phyloP scores from a whole-genome alignment of 1,140 invertebrate genomes.

The Zelostemma sp. region DNA sequence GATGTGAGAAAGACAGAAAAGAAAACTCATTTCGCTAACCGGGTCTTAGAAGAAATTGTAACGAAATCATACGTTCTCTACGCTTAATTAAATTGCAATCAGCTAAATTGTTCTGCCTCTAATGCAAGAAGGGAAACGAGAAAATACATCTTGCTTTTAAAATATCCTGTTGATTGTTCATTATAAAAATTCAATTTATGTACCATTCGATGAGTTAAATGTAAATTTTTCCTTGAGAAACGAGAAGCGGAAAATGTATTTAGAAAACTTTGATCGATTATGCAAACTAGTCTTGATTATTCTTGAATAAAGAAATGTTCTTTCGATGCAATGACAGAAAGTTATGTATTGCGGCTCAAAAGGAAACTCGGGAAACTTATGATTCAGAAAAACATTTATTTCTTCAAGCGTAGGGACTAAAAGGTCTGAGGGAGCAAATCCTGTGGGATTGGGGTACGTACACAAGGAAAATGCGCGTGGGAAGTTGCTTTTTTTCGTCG shows the following conservation, averaged over 20 bases:
- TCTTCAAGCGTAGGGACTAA: conserved; percentile 22
- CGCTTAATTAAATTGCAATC: conserved; percentile 46
- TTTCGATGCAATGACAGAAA: too few species aligned
- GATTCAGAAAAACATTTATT: conserved; percentile 29
- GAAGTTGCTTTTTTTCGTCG: conserved; percentile 31
- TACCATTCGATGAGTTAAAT: too few species aligned
- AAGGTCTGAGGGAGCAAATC: conserved; percentile 22
- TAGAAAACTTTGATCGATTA: too few species aligned
- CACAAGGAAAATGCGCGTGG: conserved; percentile 2
- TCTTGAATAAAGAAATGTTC: too few species aligned
- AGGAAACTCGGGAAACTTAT: conserved; percentile 7
- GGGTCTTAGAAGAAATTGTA: conserved; percentile 39
- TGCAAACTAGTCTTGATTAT: too few species aligned
- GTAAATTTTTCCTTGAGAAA: too few species aligned
- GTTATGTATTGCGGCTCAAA: too few species aligned
- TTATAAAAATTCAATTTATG: too few species aligned
- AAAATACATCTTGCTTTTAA: conserved; percentile 13
- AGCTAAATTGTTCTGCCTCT: conserved; percentile 24
- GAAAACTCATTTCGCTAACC: conserved; percentile 35
- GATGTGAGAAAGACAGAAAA: conserved; percentile 35
- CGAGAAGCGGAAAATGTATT: too few species aligned
- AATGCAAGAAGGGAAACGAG: conserved; percentile 7
- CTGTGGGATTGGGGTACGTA: conserved; percentile 12
- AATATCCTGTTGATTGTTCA: background rate
- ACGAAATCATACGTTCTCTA: conserved; percentile 44